Conservation (phyloP, 2,113 vertebrate genomes). For the Cercopithecus mona region DNA sequence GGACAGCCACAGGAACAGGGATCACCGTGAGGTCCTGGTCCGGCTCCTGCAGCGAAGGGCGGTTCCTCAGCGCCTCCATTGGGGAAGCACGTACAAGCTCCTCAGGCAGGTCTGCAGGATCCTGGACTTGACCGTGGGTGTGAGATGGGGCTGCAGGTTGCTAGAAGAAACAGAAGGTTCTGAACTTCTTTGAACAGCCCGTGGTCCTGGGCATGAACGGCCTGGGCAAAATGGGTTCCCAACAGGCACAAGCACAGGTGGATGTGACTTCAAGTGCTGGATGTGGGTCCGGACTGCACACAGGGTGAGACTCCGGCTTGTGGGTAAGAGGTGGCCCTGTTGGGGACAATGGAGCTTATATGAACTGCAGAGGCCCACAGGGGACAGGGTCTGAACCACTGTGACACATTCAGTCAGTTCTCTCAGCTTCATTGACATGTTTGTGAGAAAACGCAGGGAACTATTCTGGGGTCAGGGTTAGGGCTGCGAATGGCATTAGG, state of each 20-base stretch:
- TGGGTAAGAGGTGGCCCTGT: fast-evolving
- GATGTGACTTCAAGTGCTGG: too few relatives aligned
- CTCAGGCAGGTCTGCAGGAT: conserved; percentile 41
- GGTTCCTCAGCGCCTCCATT: fast-evolving
- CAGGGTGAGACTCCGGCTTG: not conserved
- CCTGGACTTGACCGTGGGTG: conserved; percentile 41
- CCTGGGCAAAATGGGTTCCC: not conserved
- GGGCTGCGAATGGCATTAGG: not conserved
- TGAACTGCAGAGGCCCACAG: fast-evolving
- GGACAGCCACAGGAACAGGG: fast-evolving
- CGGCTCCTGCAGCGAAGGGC: fast-evolving
- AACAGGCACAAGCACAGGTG: fast-evolving
- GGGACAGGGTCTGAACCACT: not conserved
- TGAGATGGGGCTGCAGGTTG: conserved; percentile 38
- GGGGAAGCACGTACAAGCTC: conserved; percentile 46
- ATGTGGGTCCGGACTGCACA: fast-evolving
- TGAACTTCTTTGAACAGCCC: not conserved
- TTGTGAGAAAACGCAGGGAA: not conserved
- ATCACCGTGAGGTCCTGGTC: not conserved
- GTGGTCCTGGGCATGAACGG: fast-evolving
- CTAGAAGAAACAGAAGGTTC: not conserved
- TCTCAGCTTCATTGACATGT: not conserved
- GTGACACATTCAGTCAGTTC: not conserved
- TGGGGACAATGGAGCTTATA: fast-evolving
- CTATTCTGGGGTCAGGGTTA: not conserved